phyloP scores from a whole-genome alignment of 2,797 vertebrate species.

The Yasuhikotakia modesta region DNA sequence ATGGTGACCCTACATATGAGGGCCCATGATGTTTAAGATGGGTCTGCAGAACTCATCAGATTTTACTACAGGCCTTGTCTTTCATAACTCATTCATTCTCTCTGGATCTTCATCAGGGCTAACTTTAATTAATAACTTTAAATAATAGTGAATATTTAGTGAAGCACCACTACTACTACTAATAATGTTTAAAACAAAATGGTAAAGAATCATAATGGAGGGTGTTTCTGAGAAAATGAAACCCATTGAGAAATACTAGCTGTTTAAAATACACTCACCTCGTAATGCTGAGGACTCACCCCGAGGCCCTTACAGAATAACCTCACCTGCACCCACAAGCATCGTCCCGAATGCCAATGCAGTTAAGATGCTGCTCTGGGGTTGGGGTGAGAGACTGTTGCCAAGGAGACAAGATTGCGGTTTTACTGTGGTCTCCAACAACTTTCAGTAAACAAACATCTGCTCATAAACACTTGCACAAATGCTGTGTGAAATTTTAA shows the following conservation, averaged over 20 bases:
- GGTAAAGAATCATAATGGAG: conserved; percentile 68
- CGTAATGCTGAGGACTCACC: not conserved
- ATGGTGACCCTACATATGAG: too few relatives aligned
- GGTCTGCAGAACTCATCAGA: too few relatives aligned
- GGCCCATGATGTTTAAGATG: too few relatives aligned
- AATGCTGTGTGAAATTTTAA: too few relatives aligned
- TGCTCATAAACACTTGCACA: not conserved
- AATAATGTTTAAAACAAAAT: too few relatives aligned
- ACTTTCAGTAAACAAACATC: not conserved
- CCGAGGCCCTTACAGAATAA: not conserved
- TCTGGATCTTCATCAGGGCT: too few relatives aligned
- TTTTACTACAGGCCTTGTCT: too few relatives aligned
- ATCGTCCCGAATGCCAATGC: conserved; percentile 2
- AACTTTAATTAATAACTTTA: too few relatives aligned
- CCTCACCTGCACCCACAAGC: conserved; percentile 14
- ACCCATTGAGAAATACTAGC: conserved; percentile 58
- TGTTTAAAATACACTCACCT: too few relatives aligned
- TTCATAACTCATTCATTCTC: too few relatives aligned
- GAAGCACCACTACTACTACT: too few relatives aligned
- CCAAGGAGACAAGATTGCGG: conserved; percentile 30
- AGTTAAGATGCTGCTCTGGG: conserved; percentile 2
- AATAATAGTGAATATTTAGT: too few relatives aligned
- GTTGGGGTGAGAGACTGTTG: conserved; percentile 21
- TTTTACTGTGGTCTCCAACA: conserved; percentile 1
- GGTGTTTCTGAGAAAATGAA: conserved; percentile 69